Base-by-base conservation (phyloP, 2,888 invertebrate species). In the Acleris literana region DNA sequence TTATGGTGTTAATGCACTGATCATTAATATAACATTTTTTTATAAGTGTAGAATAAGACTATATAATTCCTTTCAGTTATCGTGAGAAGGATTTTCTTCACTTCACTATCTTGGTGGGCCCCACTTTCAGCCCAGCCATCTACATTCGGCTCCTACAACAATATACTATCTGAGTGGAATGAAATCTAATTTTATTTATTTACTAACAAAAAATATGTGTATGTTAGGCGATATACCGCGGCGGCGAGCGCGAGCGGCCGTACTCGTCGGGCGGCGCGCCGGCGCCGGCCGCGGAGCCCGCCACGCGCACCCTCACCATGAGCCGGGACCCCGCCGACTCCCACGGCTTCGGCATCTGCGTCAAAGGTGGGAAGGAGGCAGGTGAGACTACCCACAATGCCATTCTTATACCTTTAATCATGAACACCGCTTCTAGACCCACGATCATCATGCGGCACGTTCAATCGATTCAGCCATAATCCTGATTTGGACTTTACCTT, bases 341-440 rank as follows among this genome's bases (percentile, higher is more conserved):
- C 54, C 97, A 97, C 84, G 97, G 97, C 69, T 97, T 97, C 90
- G 97, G 97, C 70, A 97, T 97, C 82, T 97, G 97, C 93, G 97
- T 97, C 84, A 97, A 97, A 90, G 97, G 97, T 80, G 97, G 97
- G 76, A 97, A 97, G 92, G 97, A 97, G 88, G 96, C 97, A 87
- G 97, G 97, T 97, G 85, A 83, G 85, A 66, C 29, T 56, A 44
- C 17, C 61, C 66, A 62, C 66, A 62, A 66, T 66, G 62, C 61
- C 61, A 62, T 33, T 53, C 46, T 62, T 62, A 62, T 66, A 66
- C 66, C 39, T 65, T 44, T 61, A 5, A 65, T 65, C 65, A 44
- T 56, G 20, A 51, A 53, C 54, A 56, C 33, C n/a, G 65, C 60
- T 65, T 56, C 20, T 65, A 65, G 64, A 49, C 6, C 22, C 54